These are phyloP conservation scores for Chouioia cunea DNA, from an alignment of 2,888 invertebrate species.

Conservation along the genomic window DNA sequence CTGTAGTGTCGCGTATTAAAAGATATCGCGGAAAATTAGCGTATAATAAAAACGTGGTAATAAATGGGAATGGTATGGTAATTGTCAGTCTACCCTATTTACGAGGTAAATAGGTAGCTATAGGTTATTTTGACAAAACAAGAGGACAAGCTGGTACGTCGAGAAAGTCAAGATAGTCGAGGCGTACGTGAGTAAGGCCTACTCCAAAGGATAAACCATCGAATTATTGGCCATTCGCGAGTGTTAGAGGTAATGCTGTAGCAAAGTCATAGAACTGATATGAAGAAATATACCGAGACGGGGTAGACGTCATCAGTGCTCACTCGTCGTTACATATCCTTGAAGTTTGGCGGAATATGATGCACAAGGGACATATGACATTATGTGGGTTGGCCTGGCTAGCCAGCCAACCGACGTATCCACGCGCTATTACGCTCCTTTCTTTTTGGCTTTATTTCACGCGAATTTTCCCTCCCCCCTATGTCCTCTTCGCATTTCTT, in stretches of 20 bases:
- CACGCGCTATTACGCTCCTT: slow-evolving; percentile 32
- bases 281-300: no score
- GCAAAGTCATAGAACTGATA: no score
- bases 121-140: no score
- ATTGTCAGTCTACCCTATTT: no score
- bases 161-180: no score
- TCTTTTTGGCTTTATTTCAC: slow-evolving; percentile 37
- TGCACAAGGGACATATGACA: neutral
- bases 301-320: neutral
- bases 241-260: neutral
- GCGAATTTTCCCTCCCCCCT: neutral
- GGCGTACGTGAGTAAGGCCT: slow-evolving; percentile 51
- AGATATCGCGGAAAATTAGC: no score
- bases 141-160: no score
- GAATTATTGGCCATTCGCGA: slow-evolving; percentile 60
- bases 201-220: slow-evolving; percentile 60
- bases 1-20: no score
- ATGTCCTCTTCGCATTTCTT: slow-evolving; percentile 22
- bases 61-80: no score
- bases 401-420: slow-evolving; percentile 20
- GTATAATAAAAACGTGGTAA: no score
- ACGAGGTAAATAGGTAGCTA: no score
- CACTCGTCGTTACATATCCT: slow-evolving; percentile 46
- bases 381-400: neutral
- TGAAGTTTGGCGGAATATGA: slow-evolving; percentile 22